These are phyloP conservation scores for Microcebus griseorufus DNA, from an alignment of 2,113 vertebrate species.

Conservation along the genomic window DNA sequence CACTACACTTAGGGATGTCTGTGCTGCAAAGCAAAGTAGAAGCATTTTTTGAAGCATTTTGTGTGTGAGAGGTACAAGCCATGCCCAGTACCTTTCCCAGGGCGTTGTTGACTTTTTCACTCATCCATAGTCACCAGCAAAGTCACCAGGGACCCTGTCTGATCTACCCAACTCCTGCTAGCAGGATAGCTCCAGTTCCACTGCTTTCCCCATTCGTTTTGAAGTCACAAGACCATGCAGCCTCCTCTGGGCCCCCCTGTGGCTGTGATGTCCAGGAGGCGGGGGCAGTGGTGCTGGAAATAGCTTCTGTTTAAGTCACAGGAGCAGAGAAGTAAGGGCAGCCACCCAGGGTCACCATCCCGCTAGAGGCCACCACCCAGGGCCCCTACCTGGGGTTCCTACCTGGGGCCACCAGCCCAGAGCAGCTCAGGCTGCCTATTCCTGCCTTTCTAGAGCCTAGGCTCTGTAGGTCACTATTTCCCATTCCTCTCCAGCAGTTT, in stretches of 20 bases:
- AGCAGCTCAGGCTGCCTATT: not conserved
- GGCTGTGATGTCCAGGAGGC: not conserved
- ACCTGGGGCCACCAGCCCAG: not conserved
- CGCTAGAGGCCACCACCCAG: not conserved
- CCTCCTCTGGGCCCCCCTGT: slow-evolving; percentile 55
- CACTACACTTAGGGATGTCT: slow-evolving; percentile 32
- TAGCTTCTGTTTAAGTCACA: not conserved
- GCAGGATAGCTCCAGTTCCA: slow-evolving; percentile 53
- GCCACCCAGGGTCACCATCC: not conserved
- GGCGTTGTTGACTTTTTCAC: slow-evolving; percentile 40
- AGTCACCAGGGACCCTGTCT: slow-evolving; percentile 65
- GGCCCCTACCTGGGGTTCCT: not conserved
- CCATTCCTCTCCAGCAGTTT: not conserved
- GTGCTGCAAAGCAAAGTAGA: slow-evolving; percentile 75
- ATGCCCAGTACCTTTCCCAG: slow-evolving; percentile 39
- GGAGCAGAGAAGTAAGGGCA: not conserved
- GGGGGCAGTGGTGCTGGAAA: not conserved
- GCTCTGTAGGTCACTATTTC: not conserved
- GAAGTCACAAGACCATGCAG: slow-evolving; percentile 67
- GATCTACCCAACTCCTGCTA: slow-evolving; percentile 74
- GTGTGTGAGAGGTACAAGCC: slow-evolving; percentile 61
- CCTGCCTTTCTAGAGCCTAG: not conserved
- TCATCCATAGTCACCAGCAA: not conserved
- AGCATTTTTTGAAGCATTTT: slow-evolving; percentile 54
- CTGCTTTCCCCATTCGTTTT: slow-evolving; percentile 41